These are phyloP conservation scores for Dendrolimus pini DNA, from an alignment of 2,888 invertebrate genomes.

Conservation along the genomic window DNA sequence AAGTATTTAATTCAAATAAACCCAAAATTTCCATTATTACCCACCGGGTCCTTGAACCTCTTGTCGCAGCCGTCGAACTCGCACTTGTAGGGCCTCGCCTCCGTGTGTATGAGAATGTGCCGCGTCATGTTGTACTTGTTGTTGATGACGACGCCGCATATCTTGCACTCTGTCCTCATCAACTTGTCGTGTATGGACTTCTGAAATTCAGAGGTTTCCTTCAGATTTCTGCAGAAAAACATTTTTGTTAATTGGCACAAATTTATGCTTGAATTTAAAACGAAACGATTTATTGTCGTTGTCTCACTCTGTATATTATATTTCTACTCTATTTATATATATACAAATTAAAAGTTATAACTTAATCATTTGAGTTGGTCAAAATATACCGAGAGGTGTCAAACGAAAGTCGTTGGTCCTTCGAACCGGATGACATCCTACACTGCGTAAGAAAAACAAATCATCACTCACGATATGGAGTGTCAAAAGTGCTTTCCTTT, in stretches of 20 bases:
- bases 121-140: constrained; percentile 26
- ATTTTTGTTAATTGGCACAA: no score
- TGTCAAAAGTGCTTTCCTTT: constrained; percentile 14
- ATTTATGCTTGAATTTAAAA: no score
- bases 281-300: no score
- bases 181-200: constrained; percentile 29
- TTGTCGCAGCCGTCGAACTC: constrained; percentile 24
- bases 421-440: no score
- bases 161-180: constrained; percentile 26
- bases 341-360: no score
- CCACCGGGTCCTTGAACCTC: constrained; percentile 36
- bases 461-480: constrained; percentile 41
- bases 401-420: no score
- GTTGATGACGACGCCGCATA: constrained; percentile 27
- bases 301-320: no score
- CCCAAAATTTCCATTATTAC: constrained; percentile 4
- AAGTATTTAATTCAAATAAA: no score
- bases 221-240: no score
- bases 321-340: no score
- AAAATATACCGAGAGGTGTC: neutral
- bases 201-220: constrained; percentile 19
- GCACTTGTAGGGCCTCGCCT: constrained; percentile 35
- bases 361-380: no score
- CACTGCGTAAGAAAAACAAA: no score
- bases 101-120: constrained; percentile 36